Percentiles rank a stretch among this genome's conserved stretches.
These are phyloP conservation scores for Chauna torquata DNA, from an alignment of 2,113 vertebrate species.

Conservation along the genomic window DNA sequence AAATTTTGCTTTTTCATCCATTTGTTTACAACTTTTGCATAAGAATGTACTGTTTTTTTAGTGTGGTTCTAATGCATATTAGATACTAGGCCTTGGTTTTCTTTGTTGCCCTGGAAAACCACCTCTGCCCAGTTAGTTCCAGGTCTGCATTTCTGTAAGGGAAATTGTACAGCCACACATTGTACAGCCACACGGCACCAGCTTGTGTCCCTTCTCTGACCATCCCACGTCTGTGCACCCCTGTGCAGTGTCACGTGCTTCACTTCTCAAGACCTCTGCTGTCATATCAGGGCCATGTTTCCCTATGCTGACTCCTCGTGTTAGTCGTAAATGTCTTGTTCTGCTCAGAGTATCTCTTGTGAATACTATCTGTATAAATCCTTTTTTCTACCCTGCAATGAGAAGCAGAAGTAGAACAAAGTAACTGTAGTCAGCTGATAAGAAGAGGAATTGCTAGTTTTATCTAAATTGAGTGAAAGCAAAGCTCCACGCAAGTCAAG, in stretches of 20 bases:
- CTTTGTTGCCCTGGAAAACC: not conserved
- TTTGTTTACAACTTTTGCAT: not conserved
- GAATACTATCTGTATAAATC: not conserved
- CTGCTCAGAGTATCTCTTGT: not conserved
- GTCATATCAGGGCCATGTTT: not conserved
- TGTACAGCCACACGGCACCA: not conserved
- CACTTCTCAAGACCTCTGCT: not conserved
- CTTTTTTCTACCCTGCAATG: too few relatives aligned
- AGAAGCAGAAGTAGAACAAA: not conserved
- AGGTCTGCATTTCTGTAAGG: not conserved
- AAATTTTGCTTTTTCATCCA: not conserved
- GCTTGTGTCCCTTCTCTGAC: not conserved
- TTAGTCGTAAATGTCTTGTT: not conserved
- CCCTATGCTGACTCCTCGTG: not conserved
- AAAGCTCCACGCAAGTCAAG: fast-evolving
- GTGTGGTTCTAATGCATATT: fast-evolving
- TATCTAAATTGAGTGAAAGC: not conserved
- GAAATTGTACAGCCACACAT: not conserved
- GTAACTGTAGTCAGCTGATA: not conserved
- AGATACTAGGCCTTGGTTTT: not conserved
- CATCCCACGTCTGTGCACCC: not conserved
- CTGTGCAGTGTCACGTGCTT: not conserved
- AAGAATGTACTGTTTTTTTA: not conserved
- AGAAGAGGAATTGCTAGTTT: not conserved
- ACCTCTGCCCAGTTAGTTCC: not conserved